phyloP scores from a whole-genome alignment of 2,888 invertebrate genomes.

The Euspilapteryx auroguttella region DNA sequence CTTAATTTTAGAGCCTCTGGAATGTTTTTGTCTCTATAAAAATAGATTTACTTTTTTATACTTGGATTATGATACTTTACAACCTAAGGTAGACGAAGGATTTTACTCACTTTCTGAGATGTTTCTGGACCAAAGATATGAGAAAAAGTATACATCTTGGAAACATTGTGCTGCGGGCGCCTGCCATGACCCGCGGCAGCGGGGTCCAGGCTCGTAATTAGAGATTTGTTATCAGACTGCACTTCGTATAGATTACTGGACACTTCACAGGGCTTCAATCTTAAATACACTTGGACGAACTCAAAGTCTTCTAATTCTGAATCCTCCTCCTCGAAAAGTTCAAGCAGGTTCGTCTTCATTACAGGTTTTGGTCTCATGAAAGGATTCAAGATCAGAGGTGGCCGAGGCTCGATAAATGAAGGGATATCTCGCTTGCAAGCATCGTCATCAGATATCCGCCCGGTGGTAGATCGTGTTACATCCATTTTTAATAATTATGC shows the following conservation, averaged over 20 bases:
- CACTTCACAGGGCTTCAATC: conserved; percentile 44
- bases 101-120: conserved; percentile 37
- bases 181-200: conserved; percentile 36
- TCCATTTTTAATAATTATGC: too few species aligned
- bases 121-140: conserved; percentile 35
- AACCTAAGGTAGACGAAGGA: too few species aligned
- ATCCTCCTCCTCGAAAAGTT: conserved; percentile 37
- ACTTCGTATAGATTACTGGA: conserved; percentile 36
- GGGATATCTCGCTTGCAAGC: conserved; percentile 30
- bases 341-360: conserved; percentile 38
- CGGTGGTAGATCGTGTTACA: too few species aligned
- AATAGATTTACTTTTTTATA: too few species aligned
- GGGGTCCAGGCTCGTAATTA: conserved; percentile 36
- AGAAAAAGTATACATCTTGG: conserved; percentile 48
- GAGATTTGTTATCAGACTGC: conserved; percentile 28
- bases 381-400: conserved; percentile 42
- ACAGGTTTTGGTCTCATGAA: conserved; percentile 45
- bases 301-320: conserved; percentile 35
- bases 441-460: conserved; percentile 26
- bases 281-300: conserved; percentile 53
- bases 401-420: conserved; percentile 49
- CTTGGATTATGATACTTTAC: too few species aligned
- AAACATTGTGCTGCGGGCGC: conserved; percentile 44
- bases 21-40: too few species aligned
- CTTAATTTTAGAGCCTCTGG: too few species aligned